A percentile compares a stretch with the other conserved stretches of the same genome.
Conservation (phyloP, 2,888 invertebrate species). For the Drosophila macrospina region DNA sequence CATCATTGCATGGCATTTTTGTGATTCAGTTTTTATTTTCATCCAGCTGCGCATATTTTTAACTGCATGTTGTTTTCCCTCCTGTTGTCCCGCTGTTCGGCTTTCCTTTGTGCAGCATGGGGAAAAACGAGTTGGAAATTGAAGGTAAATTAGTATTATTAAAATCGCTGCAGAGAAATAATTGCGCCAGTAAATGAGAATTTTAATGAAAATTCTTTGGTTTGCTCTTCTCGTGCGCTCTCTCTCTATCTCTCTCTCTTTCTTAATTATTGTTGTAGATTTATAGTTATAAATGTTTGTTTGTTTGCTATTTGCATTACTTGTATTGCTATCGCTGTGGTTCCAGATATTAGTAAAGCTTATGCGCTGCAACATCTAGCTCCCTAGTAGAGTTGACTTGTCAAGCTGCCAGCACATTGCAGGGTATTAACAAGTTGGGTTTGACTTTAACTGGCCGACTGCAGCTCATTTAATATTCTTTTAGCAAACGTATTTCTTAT, state of each 20-base stretch:
- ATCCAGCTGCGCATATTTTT: conserved; percentile 53
- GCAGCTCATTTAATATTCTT: conserved; percentile 8
- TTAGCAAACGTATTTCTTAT: conserved; percentile 6
- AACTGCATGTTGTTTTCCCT: conserved; percentile 28
- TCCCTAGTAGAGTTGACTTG: conserved; percentile 1
- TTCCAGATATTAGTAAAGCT: conserved; percentile 25
- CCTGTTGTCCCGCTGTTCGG: neutral
- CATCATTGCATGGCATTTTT: conserved; percentile 52
- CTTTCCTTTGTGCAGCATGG: conserved; percentile 41
- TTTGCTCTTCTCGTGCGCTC: conserved; percentile 34
- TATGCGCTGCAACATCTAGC: conserved; percentile 2
- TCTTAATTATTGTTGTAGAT: conserved; percentile 22
- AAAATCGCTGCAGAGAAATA: conserved; percentile 78
- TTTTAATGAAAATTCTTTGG: conserved; percentile 79
- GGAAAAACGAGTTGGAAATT: conserved; percentile 61
- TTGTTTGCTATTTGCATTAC: conserved; percentile 35
- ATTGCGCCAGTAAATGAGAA: conserved; percentile 77
- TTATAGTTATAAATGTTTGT: conserved; percentile 21
- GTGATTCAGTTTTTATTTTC: conserved; percentile 56
- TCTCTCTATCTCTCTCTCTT: conserved; percentile 8
- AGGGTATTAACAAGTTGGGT: conserved; percentile 9
- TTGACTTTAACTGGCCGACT: neutral
- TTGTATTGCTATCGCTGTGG: conserved; percentile 24
- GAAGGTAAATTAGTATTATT: conserved; percentile 80
- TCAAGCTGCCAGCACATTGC: neutral